These are phyloP conservation scores for Hormaphis cornu DNA, from an alignment of 1,140 invertebrate species.

Conservation along the genomic window DNA sequence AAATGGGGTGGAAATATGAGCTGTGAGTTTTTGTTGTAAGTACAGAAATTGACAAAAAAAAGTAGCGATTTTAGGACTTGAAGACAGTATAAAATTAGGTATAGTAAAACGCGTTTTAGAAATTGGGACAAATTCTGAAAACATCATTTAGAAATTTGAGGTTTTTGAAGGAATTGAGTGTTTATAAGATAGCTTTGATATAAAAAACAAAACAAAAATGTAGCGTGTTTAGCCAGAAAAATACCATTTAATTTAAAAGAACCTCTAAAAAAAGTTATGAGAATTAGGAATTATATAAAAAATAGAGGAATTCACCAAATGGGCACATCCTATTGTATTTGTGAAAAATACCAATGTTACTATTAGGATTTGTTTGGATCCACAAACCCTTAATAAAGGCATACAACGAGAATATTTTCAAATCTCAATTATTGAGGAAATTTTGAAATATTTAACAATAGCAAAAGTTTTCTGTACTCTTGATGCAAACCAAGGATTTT, in stretches of 20 bases:
- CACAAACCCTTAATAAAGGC: slow-evolving; percentile 44
- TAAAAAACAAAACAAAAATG: not conserved
- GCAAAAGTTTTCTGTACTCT: not conserved
- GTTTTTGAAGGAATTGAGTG: not conserved
- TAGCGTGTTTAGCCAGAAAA: not conserved
- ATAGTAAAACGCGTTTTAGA: not conserved
- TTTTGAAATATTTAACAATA: slow-evolving; percentile 28
- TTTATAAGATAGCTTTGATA: not conserved
- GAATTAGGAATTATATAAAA: not conserved
- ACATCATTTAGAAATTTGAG: not conserved
- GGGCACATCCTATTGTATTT: slow-evolving; percentile 44
- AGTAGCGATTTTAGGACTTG: not conserved
- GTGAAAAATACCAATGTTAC: slow-evolving; percentile 43
- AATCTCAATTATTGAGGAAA: slow-evolving; percentile 44
- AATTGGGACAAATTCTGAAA: not conserved
- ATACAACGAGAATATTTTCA: slow-evolving; percentile 43
- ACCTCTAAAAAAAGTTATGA: not conserved
- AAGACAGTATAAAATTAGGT: not conserved
- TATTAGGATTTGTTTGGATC: slow-evolving; percentile 47
- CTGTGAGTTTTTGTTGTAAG: not conserved
- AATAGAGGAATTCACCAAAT: slow-evolving; percentile 40
- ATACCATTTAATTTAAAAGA: not conserved
- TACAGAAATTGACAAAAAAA: not conserved
- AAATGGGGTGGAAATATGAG: not conserved
- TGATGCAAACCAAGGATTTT: slow-evolving; percentile 33